Conservation (phyloP, 2,113 vertebrate species). For the Callopanchax toddi region DNA sequence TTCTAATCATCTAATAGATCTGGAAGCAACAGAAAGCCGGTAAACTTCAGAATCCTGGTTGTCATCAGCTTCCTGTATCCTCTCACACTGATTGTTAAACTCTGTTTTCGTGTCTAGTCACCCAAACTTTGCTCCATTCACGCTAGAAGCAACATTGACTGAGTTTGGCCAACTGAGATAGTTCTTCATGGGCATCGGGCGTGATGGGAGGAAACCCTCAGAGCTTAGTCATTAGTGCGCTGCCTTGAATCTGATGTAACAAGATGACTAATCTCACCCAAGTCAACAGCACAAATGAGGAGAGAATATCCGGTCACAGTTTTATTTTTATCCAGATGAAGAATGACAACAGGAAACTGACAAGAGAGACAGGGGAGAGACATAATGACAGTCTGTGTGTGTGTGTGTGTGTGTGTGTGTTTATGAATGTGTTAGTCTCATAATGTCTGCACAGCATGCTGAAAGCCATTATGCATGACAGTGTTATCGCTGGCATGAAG, state of each 20-base stretch:
- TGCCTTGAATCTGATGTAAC: constrained; percentile 77
- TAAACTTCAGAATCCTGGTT: background rate
- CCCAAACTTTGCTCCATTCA: constrained; percentile 10
- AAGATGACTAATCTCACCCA: constrained; percentile 78
- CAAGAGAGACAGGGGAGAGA: constrained; percentile 46
- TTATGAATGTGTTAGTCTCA: constrained; percentile 13
- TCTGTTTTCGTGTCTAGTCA: constrained; percentile 4
- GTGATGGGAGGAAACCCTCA: constrained; percentile 53
- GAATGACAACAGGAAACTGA: constrained; percentile 73
- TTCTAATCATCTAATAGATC: no score
- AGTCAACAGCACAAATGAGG: constrained; percentile 72
- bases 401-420: constrained; percentile 8
- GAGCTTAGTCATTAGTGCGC: constrained; percentile 74
- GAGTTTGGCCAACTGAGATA: constrained; percentile 27
- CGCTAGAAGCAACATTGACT: constrained; percentile 38
- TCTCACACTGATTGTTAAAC: background rate
- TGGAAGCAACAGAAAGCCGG: no score
- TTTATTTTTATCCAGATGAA: constrained; percentile 77
- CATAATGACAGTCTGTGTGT: constrained; percentile 17
- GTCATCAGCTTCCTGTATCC: background rate
- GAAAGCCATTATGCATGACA: constrained; percentile 42
- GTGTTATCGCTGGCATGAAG: constrained; percentile 50
- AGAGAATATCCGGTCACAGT: constrained; percentile 72
- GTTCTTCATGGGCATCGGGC: constrained; percentile 50
- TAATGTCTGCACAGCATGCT: constrained; percentile 57